Percentiles rank a stretch among this genome's conserved stretches.
These are phyloP conservation scores for Silurus meridionalis DNA, from an alignment of 2,113 vertebrate species.

Conservation along the genomic window DNA sequence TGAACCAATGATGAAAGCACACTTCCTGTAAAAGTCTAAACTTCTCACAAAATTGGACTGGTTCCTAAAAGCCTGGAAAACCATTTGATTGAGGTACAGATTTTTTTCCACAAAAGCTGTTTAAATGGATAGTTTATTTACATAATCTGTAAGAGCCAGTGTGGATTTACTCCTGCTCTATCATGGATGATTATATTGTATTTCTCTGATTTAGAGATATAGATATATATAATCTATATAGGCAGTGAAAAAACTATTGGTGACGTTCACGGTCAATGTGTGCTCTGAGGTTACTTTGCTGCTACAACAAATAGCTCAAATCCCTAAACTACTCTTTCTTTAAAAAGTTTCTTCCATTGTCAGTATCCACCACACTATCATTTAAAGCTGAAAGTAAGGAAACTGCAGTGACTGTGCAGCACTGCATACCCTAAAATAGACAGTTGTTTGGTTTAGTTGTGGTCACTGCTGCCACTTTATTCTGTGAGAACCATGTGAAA, in stretches of 20 bases:
- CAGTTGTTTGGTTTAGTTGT: neutral
- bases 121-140: neutral
- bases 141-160: neutral
- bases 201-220: too few relatives aligned
- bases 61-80: slow-evolving; percentile 25
- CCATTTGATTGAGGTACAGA: neutral
- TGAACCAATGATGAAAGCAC: slow-evolving; percentile 58
- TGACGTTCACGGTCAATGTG: neutral
- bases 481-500: neutral
- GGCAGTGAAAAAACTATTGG: neutral
- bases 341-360: too few relatives aligned
- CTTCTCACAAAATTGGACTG: slow-evolving; percentile 1
- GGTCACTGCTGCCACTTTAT: neutral
- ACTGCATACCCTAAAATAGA: neutral
- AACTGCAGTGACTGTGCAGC: neutral
- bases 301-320: too few relatives aligned
- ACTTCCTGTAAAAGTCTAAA: slow-evolving; percentile 48
- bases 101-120: neutral
- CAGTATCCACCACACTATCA: too few relatives aligned
- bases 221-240: too few relatives aligned
- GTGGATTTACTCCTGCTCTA: neutral
- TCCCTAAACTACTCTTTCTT: too few relatives aligned
- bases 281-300: neutral
- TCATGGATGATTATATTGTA: neutral
- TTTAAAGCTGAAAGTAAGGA: too few relatives aligned